Evolutionary conservation across 2,113 vertebrate species (phyloP), one percentile per base, ranked within the genome.

Genomic region (Chionis minor): DNA sequence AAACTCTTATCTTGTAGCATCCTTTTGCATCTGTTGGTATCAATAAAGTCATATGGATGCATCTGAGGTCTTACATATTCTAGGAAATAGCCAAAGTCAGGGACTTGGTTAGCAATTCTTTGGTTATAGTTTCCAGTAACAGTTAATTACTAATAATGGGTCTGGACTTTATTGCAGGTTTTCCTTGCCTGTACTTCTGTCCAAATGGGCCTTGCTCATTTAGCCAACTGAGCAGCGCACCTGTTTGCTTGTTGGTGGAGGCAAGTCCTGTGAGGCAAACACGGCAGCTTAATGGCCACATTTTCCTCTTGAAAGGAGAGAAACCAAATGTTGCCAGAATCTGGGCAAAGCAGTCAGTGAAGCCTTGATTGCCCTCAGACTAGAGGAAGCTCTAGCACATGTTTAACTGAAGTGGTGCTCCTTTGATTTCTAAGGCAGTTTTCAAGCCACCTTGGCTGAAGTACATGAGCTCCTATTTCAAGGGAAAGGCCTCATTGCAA

Each of bases 231-330:
- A 73, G 32, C 14, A 69, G 35, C 27, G 58, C 27, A 42, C 8
- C 18, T 74, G 18, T 15, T 49, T 61, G 78, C n/a, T 63, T 47
- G 8, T 6, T 63, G 33, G 21, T 26, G 21, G 44, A 44, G 44
- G 15, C 14, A 44, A 44, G 44, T 44, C 44, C 44, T 44, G 44
- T 44, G 10, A 78, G 22, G 5, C 12, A 86, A 83, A 72, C 10
- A 26, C 0, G 0, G 4, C 23, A 28, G n/a, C 28, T 20, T 63
- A 30, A 23, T 5, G 7, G 12, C 14, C 38, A 63, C 8, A 8
- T 51, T 67, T 87, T 54, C 28, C 26, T 45, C 11, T 33, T 24
- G 26, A 24, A 38, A 45, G 26, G 77, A 62, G 44, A 54, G 52
- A 63, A 58, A 6, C 6, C 1, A 3, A 58, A 59, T 17, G 17